Conservation (phyloP, 2,888 invertebrate genomes). For the Osmoderma eremita region DNA sequence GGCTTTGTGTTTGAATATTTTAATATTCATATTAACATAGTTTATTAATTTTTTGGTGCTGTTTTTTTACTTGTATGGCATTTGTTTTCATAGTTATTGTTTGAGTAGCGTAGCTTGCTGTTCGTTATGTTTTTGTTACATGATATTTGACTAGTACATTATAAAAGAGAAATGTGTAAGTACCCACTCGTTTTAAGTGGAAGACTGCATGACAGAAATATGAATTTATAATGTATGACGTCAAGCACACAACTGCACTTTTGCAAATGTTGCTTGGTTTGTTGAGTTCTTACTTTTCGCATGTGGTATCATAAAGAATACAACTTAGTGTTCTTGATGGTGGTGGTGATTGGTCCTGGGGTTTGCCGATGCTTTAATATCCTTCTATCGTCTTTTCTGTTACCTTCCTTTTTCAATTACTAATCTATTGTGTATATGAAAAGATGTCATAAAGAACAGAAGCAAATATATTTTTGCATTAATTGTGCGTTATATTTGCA, state of each 20-base stretch:
- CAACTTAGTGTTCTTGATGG: conserved; percentile 11
- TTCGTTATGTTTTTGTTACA: conserved; percentile 21
- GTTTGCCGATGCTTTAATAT: conserved; percentile 31
- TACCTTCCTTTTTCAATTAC: conserved; percentile 18
- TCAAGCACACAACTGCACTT: conserved; percentile 20
- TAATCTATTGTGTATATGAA: conserved; percentile 21
- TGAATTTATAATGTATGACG: not conserved
- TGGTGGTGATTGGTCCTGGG: conserved; percentile 18
- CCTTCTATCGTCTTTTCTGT: conserved; percentile 14
- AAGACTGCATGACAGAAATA: not conserved
- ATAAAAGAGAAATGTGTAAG: not conserved
- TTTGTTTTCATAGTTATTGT: conserved; percentile 29
- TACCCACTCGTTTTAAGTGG: not conserved
- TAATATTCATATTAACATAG: not conserved
- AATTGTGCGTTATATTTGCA: not conserved
- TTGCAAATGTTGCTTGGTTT: conserved; percentile 28
- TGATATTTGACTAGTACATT: conserved; percentile 4
- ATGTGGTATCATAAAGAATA: conserved; percentile 23
- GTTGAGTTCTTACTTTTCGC: conserved; percentile 28
- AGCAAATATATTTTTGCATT: not conserved
- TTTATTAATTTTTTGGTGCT: conserved; percentile 2
- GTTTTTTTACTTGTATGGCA: conserved; percentile 8
- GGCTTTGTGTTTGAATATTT: not conserved
- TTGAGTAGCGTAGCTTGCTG: conserved; percentile 29
- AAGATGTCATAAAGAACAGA: conserved; percentile 29